These are phyloP conservation scores for Rattus rattus DNA, from an alignment of 2,113 vertebrate species.

Conservation along the genomic window DNA sequence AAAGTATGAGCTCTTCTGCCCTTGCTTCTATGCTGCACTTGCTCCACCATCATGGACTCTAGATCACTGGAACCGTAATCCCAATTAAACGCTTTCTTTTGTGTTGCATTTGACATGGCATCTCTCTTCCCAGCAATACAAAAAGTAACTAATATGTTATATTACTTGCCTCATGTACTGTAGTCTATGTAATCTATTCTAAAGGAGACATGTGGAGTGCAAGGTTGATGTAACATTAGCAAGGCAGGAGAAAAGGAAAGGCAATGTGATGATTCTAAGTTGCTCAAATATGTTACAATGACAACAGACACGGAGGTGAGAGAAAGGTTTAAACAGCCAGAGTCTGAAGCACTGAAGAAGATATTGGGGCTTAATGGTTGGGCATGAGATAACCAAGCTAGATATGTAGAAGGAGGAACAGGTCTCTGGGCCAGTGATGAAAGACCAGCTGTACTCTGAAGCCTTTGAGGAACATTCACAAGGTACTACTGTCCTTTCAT, in stretches of 20 bases:
- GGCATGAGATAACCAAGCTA: not conserved
- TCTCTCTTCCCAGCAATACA: not conserved
- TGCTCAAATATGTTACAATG: not conserved
- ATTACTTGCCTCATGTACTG: not conserved
- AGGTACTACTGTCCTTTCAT: not conserved
- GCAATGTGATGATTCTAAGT: not conserved
- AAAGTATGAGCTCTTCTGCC: not conserved
- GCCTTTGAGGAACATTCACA: not conserved
- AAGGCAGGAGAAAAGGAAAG: not conserved
- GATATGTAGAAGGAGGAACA: not conserved
- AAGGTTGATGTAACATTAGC: not conserved
- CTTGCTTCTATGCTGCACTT: not conserved
- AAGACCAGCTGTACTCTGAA: not conserved
- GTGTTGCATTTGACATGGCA: not conserved
- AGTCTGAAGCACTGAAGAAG: not conserved
- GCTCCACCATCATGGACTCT: not conserved
- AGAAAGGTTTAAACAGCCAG: not conserved
- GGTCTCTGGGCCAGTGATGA: not conserved
- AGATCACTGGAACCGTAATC: not conserved
- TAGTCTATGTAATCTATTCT: not conserved
- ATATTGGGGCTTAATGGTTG: not conserved
- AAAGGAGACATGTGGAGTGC: not conserved
- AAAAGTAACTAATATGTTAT: not conserved
- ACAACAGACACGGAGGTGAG: not conserved
- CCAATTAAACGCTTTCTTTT: not conserved